Base-by-base conservation (phyloP, 1,140 invertebrate genomes). In the Calephelis nemesis region DNA sequence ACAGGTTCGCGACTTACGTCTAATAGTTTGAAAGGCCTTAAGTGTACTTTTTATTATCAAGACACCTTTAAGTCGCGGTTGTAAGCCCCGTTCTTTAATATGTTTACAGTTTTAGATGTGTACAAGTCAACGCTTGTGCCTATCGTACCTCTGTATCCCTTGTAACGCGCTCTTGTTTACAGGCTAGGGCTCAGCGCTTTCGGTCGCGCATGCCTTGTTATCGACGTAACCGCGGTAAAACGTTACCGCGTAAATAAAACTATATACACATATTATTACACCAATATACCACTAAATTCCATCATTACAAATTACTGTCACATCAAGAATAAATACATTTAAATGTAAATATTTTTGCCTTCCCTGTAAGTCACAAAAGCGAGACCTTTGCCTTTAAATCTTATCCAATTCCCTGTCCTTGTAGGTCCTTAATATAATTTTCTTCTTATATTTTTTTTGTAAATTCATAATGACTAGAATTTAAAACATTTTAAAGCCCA, bases 381-480 rank as follows among this genome's bases (percentile, higher is more conserved):
- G 30, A 7, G 9, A 39, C 7, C 19, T 58, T 58, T 30, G 52
- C 19, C 9, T 58, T 58, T 58, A 30, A 54, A 62, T 60, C 50
- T 68, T 64, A 68, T 62, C 62, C 66, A 62, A 71, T 71, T 72
- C 60, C 50, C 67, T 47, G 67, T 72, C 73, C 67, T 64, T 74
- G 67, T 68, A 60, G 30, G 30, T 40, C 12, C 30, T 60, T 60
- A 40, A 60, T 39, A 58, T 39, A 40, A 60, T 39, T 30, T 39
- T 68, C 42, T 45, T 63, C 15, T 50, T 68, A 54, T 70, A 68
- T 47, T 70, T 47, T 65, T 70, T 15, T 64, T 47, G n/a, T 54
- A 64, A 42, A 19, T 48, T 42, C 58, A 63, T 65, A 64, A 62
- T 73, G 71, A 75, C 71, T 75, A 75, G 74, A 75, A 68, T 67